Conservation (phyloP, 2,797 vertebrate genomes). For the Pteropus rufus region DNA sequence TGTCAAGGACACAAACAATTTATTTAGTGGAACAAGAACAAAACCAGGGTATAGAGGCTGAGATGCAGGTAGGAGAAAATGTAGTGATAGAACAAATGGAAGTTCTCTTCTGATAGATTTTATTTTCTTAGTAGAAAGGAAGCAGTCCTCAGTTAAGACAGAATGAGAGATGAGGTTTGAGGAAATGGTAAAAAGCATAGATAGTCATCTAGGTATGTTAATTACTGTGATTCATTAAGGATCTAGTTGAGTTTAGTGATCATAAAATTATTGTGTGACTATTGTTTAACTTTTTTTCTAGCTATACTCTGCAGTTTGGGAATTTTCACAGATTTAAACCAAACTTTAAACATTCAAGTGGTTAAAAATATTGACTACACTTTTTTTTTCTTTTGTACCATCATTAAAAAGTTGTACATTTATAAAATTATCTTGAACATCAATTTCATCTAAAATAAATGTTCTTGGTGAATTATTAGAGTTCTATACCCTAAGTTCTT, state of each 20-base stretch:
- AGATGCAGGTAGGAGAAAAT: background rate
- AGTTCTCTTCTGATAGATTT: background rate
- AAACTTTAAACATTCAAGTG: background rate
- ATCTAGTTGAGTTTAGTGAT: background rate
- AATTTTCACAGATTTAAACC: background rate
- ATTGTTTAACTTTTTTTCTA: background rate
- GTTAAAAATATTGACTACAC: background rate
- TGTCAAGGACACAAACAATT: background rate
- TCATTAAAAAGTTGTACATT: background rate
- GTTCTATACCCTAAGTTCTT: background rate
- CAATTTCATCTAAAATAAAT: background rate
- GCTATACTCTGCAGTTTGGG: background rate
- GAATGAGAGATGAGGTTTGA: background rate
- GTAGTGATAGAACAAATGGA: background rate
- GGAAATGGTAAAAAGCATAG: background rate
- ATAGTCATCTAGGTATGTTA: background rate
- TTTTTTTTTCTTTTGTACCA: background rate
- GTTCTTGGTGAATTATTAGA: background rate
- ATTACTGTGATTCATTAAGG: background rate
- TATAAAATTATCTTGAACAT: background rate
- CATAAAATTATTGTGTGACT: background rate
- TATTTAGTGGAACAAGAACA: background rate
- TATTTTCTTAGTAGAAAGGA: background rate
- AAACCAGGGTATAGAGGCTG: background rate
- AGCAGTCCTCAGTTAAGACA: background rate